These are phyloP conservation scores for Nyctibius bracteatus DNA, from an alignment of 2,113 vertebrate genomes.

Conservation along the genomic window DNA sequence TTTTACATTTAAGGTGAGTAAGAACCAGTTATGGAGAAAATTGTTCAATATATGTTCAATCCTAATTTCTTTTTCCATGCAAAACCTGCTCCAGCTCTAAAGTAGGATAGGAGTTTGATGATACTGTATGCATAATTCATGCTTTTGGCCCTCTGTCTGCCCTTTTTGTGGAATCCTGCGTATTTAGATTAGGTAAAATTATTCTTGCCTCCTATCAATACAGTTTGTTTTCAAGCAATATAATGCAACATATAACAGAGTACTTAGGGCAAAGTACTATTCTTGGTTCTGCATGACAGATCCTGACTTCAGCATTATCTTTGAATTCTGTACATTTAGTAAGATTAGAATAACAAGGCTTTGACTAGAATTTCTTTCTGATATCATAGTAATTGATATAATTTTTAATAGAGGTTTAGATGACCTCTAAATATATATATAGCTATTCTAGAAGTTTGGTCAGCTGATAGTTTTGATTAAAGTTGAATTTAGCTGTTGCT, in stretches of 20 bases:
- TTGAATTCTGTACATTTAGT: background rate
- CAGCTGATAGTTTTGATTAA: background rate
- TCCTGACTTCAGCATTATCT: background rate
- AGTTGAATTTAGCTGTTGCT: background rate
- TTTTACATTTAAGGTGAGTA: constrained; percentile 90
- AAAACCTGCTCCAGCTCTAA: constrained; percentile 71
- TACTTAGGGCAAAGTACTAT: background rate
- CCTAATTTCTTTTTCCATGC: constrained; percentile 86
- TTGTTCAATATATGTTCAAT: constrained; percentile 89
- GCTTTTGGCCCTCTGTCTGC: constrained; percentile 67
- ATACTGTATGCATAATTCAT: constrained; percentile 94
- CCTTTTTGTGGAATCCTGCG: constrained; percentile 80
- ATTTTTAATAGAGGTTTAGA: background rate
- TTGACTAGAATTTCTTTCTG: background rate
- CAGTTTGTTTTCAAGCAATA: constrained; percentile 46
- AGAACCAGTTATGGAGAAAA: constrained; percentile 90
- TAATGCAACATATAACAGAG: background rate
- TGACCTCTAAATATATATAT: background rate
- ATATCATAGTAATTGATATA: background rate
- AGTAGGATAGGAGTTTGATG: constrained; percentile 79
- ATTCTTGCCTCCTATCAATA: constrained; percentile 73
- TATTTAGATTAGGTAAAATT: constrained; percentile 88
- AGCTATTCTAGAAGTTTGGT: background rate
- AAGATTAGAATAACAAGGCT: background rate
- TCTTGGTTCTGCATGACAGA: background rate